Base-by-base conservation (phyloP, 2,888 invertebrate genomes). In the Drosophila dives region DNA sequence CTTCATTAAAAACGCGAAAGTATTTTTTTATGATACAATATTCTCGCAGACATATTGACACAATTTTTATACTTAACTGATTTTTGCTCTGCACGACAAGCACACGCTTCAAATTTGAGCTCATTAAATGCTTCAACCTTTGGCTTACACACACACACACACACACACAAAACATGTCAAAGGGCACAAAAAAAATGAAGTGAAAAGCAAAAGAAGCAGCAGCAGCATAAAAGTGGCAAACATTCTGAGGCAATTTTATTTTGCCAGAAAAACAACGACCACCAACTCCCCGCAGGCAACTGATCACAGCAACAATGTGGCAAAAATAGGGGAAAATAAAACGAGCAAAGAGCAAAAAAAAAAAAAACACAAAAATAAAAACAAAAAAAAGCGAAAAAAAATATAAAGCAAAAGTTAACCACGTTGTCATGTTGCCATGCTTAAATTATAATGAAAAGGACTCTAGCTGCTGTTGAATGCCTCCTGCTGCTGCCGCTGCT, bases 401-500 rank as follows among this genome's bases (percentile, higher is more conserved):
- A 55, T 65, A 70, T 72, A 85, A 85, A 86, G 79, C 71, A 83
- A 86, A 90, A 89, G 90, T 90, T 87, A 90, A 90, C 90, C 89
- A 84, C 86, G 89, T 84, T 90, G 90, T 90, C 90, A 90, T 90
- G 84, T 87, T 87, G 81, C 83, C 80, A 80, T 87, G 89, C 90
- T 90, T 90, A 90, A 90, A 90, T 90, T 90, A 90, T 90, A 90
- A 90, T 90, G 90, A 90, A 90, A 90, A 87, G 86, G 84, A 84
- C 84, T 80, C 80, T 81, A 75, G 80, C 70, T 76, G 81, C 70
- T 73, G 54, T 49, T 79, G 74, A 38, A 69, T 68, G 81, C 75
- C 83, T 66, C 68, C 70, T 76, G 69, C 61, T 72, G 59, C 45
- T 69, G 53, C 33, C 68, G n/a, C 70, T 76, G 69, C 61, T 72